These are phyloP conservation scores for Bombus picipes DNA, from an alignment of 1,140 invertebrate species.

Conservation along the genomic window DNA sequence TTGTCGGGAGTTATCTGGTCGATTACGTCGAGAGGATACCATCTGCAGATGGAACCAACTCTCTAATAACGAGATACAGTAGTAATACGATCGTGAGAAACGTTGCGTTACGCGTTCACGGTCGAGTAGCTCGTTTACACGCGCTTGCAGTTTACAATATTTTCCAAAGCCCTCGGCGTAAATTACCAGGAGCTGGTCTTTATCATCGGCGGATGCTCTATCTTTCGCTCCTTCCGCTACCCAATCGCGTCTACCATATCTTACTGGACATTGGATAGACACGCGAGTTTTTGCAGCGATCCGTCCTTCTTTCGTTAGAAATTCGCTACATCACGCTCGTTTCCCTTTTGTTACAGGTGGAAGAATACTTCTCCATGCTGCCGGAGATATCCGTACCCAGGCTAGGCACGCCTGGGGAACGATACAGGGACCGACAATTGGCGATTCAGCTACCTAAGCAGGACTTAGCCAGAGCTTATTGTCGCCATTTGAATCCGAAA, in stretches of 20 bases:
- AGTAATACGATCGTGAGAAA: not conserved
- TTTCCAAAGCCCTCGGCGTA: conserved; percentile 62
- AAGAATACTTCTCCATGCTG: conserved; percentile 88
- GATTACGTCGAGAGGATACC: not conserved
- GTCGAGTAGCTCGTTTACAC: conserved; percentile 2
- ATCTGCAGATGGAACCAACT: not conserved
- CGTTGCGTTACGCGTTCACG: not conserved
- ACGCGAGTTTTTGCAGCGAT: conserved; percentile 9
- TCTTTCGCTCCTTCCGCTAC: conserved; percentile 13
- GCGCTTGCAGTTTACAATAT: conserved; percentile 71
- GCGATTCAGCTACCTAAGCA: conserved; percentile 96
- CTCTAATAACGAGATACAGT: not conserved
- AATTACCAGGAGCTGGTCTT: conserved; percentile 50
- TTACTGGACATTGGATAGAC: not conserved
- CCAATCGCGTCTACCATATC: conserved; percentile 6
- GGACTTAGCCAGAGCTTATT: conserved; percentile 94
- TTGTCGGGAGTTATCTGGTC: not conserved
- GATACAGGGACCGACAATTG: conserved; percentile 91
- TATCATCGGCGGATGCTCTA: conserved; percentile 51
- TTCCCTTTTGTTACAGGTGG: conserved; percentile 78
- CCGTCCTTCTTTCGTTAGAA: too few species aligned
- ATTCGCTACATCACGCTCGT: too few species aligned
- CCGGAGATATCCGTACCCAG: conserved; percentile 90
- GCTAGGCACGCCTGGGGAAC: conserved; percentile 89
- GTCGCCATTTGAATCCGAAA: conserved; percentile 91